Evolutionary conservation across 2,113 vertebrate genomes (phyloP).

Genomic region (Xenopus borealis): DNA sequence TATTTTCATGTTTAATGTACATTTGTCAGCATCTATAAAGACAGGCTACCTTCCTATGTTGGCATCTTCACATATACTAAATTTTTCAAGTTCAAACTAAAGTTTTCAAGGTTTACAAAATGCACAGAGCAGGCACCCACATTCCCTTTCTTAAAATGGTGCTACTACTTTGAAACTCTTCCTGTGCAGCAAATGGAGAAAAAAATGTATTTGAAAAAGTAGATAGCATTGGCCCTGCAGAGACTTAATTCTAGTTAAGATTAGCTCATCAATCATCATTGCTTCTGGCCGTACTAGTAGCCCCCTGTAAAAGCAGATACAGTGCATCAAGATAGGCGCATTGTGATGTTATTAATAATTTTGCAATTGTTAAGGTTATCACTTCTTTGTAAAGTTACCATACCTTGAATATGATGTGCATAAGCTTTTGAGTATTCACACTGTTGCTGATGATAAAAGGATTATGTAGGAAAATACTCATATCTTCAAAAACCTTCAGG

Average conservation of each 20-base stretch:
- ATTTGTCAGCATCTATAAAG: no score
- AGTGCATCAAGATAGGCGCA: conserved; percentile 5
- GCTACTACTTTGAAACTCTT: no score
- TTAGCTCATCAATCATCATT: conserved; percentile 1
- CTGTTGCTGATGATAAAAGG: conserved; percentile 41
- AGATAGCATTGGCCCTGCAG: no score
- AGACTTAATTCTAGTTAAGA: background rate
- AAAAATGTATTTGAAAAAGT: no score
- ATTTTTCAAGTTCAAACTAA: no score
- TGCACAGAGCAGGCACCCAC: no score
- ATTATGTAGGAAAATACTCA: conserved; percentile 34
- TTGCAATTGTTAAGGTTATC: conserved; percentile 32
- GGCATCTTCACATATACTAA: no score
- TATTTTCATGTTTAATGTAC: conserved; percentile 33
- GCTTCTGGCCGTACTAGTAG: background rate
- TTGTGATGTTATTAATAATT: conserved; percentile 39
- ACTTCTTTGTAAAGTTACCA: conserved; percentile 3
- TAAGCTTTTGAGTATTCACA: conserved; percentile 34
- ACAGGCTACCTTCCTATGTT: no score
- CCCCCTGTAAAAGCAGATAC: background rate
- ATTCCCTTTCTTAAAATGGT: no score
- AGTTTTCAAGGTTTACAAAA: no score
- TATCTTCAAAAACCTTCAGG: conserved; percentile 36
- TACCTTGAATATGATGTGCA: conserved; percentile 23
- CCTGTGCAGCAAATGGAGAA: no score